Percentiles rank a stretch among this genome's conserved stretches.
Evolutionary conservation across 2,888 invertebrate species (phyloP).

Genomic region (Polyommatus icarus): DNA sequence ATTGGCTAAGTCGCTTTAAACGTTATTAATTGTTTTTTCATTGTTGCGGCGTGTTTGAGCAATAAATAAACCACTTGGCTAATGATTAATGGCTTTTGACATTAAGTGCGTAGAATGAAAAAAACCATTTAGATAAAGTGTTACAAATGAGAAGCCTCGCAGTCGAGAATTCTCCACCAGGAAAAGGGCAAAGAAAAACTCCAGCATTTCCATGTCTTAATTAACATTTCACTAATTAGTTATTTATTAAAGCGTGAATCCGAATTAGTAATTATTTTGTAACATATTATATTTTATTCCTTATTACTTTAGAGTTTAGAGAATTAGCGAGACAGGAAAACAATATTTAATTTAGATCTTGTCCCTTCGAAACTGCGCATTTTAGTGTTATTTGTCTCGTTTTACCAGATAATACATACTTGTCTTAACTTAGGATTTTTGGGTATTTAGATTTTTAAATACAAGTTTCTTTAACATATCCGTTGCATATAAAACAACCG

Average conservation of each 20-base stretch:
- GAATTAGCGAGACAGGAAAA: too few species aligned
- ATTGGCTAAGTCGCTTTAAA: slow-evolving; percentile 15
- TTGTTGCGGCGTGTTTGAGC: slow-evolving; percentile 22
- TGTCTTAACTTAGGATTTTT: too few species aligned
- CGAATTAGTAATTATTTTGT: not conserved
- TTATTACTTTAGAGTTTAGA: not conserved
- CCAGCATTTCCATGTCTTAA: slow-evolving; percentile 16
- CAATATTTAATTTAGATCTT: too few species aligned
- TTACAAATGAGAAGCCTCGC: slow-evolving; percentile 17
- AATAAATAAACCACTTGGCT: slow-evolving; percentile 31
- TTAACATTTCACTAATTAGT: slow-evolving; percentile 12
- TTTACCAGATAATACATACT: too few species aligned
- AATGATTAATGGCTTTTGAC: slow-evolving; percentile 32
- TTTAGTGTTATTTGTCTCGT: too few species aligned
- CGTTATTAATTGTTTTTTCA: slow-evolving; percentile 24
- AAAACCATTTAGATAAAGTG: slow-evolving; percentile 26
- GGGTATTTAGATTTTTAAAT: not conserved
- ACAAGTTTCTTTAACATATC: not conserved
- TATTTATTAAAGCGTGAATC: not conserved
- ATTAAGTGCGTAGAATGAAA: slow-evolving; percentile 26
- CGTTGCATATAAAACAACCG: not conserved
- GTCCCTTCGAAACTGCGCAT: too few species aligned
- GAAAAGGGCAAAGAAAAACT: not conserved
- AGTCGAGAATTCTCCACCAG: slow-evolving; percentile 7
- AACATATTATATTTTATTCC: not conserved